Conservation (phyloP, 2,888 invertebrate genomes). For the Leuctra nigra region DNA sequence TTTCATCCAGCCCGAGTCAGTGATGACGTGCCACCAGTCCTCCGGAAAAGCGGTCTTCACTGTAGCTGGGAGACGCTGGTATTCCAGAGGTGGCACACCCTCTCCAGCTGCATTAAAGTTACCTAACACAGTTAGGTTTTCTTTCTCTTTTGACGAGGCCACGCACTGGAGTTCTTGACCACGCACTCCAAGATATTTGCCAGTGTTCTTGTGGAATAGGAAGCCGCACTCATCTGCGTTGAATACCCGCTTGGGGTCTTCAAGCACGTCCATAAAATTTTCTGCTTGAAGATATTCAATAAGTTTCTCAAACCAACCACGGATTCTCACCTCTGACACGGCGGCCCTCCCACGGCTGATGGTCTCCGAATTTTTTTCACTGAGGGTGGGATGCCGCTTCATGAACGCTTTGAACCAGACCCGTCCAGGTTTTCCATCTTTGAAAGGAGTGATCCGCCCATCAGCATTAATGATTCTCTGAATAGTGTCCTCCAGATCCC, state of each 20-base stretch:
- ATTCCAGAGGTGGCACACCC: slow-evolving; percentile 31
- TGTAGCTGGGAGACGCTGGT: slow-evolving; percentile 27
- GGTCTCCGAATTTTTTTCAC: slow-evolving; percentile 30
- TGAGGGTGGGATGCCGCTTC: slow-evolving; percentile 32
- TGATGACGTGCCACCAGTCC: slow-evolving; percentile 28
- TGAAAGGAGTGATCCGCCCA: slow-evolving; percentile 32
- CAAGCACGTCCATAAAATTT: slow-evolving; percentile 27
- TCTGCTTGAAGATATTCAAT: slow-evolving; percentile 12
- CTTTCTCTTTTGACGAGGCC: neutral
- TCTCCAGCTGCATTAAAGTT: slow-evolving; percentile 37
- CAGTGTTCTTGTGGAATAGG: slow-evolving; percentile 34
- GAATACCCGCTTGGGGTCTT: slow-evolving; percentile 25
- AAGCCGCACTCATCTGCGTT: slow-evolving; percentile 36
- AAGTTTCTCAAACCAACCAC: slow-evolving; percentile 34
- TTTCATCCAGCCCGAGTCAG: slow-evolving; percentile 33
- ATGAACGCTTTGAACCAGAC: slow-evolving; percentile 34
- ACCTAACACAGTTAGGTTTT: slow-evolving; percentile 36
- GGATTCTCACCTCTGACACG: slow-evolving; percentile 33
- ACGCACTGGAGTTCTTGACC: slow-evolving; percentile 35
- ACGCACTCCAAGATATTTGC: slow-evolving; percentile 31
- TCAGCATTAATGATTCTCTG: slow-evolving; percentile 22
- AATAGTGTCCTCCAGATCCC: slow-evolving; percentile 29
- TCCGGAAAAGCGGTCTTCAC: slow-evolving; percentile 27
- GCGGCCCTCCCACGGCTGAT: slow-evolving; percentile 35
- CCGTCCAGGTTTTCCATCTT: slow-evolving; percentile 33